Conservation (phyloP, 2,797 vertebrate genomes). For the Siniperca undulata region DNA sequence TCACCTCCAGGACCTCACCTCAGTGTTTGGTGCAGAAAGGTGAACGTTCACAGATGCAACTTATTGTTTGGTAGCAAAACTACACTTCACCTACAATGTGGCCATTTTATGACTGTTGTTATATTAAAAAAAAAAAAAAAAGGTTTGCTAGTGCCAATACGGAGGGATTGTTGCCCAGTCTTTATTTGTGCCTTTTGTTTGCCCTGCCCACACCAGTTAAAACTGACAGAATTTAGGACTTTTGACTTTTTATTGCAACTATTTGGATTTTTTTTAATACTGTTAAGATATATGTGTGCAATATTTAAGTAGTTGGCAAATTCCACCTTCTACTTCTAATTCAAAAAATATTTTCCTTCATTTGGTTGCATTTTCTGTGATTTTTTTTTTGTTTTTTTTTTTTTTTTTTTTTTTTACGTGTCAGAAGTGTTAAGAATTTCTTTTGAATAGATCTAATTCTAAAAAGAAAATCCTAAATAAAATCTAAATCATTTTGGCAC, state of each 20-base stretch:
- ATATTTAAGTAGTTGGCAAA: conserved; percentile 4
- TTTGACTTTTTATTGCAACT: conserved; percentile 37
- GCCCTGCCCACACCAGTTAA: conserved; percentile 10
- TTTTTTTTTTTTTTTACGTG: background rate
- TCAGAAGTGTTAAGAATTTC: conserved; percentile 17
- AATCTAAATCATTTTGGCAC: background rate
- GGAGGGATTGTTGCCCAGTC: conserved; percentile 21
- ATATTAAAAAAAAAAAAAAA: background rate
- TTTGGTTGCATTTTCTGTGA: conserved; percentile 25
- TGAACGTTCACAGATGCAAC: conserved; percentile 19
- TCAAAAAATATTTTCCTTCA: background rate
- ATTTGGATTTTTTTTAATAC: conserved; percentile 13
- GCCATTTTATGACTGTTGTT: conserved; percentile 28
- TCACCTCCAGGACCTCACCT: background rate
- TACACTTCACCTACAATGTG: conserved; percentile 21
- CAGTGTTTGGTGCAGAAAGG: background rate
- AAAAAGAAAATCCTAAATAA: background rate
- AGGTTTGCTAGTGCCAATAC: conserved; percentile 34
- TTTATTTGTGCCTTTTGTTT: conserved; percentile 72
- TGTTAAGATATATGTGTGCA: conserved; percentile 18
- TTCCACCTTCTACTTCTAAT: conserved; percentile 5
- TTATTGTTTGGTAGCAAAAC: conserved; percentile 35
- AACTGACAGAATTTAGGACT: conserved; percentile 13
- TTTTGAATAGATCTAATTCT: background rate
- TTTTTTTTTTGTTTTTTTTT: background rate